Evolutionary conservation across 2,113 vertebrate genomes (phyloP), one percentile per base, ranked within the genome.

Genomic region (Raja brachyura): DNA sequence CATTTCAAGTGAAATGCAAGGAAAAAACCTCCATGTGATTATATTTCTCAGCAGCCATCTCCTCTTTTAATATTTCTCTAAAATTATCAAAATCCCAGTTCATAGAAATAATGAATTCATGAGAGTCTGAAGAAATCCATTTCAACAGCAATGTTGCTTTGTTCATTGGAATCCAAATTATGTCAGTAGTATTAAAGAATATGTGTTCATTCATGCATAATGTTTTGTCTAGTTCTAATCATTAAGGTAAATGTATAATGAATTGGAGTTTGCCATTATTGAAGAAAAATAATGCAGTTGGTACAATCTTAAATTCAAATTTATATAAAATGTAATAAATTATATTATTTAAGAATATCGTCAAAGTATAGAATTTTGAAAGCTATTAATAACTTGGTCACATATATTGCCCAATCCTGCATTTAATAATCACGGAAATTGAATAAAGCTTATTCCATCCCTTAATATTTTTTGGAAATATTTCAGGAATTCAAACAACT

Each of bases 81-180:
- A 31, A 39, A 85, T 85, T 48, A 85, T 85, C 81, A 85, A 85
- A 85, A 28, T n/a, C 25, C 54, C 25, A 9, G 54, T 54, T 66
- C 63, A 68, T 48, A 18, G 85, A 28, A 66, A 90, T 90, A 90
- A 90, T 90, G n/a, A 90, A 31, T 61, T 68, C 16, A 31, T 85
- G 66, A 9, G 63, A 90, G n/a, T 90, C 31, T 85, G 66, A 39
- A 90, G 31, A 90, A 68, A 90, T 70, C 9, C 31, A 90, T 68
- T 90, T 25, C 81, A 85, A 59, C 22, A 85, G 81, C 81, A 39
- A 4, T 22, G 20, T 20, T 68, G 33, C 66, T 68, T 68, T 90
- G 86, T 70, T 68, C 33, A 39, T 56, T 70, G 22, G 81, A 85
- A 85, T 85, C 81, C 56, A 85, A 59, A n/a, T 90, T 90, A 90